These are phyloP conservation scores for Ivindomyrus marchei DNA, from an alignment of 2,113 vertebrate species.

Conservation along the genomic window DNA sequence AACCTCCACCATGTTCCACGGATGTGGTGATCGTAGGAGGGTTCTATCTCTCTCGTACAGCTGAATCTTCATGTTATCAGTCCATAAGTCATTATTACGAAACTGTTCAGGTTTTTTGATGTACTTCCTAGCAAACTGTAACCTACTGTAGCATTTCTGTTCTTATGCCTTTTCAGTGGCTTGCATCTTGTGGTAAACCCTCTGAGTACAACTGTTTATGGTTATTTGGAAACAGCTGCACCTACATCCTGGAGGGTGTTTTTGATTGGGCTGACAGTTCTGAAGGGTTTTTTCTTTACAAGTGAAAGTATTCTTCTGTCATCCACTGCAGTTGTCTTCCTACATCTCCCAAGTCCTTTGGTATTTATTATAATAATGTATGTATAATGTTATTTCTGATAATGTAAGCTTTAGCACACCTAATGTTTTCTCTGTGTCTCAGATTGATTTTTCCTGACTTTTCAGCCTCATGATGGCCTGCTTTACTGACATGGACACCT, in stretches of 20 bases:
- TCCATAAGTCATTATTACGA: not conserved
- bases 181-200: not conserved
- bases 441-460: not conserved
- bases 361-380: not conserved
- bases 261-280: not conserved
- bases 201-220: not conserved
- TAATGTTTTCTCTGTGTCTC: not conserved
- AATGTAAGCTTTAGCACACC: not conserved
- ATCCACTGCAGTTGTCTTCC: not conserved
- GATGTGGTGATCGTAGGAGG: not conserved
- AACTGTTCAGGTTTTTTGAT: not conserved
- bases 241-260: not conserved
- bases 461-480: not conserved
- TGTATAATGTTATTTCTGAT: not conserved
- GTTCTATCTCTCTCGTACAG: not conserved
- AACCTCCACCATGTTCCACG: not conserved
- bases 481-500: not conserved
- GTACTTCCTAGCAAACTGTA: too few species aligned
- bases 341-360: not conserved
- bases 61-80: not conserved
- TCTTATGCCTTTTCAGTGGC: not conserved
- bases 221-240: not conserved
- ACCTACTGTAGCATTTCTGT: not conserved
- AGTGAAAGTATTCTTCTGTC: not conserved
- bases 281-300: not conserved